Evolutionary conservation across 1,140 invertebrate species (phyloP).

Genomic region (Chrysomallon squamiferum): DNA sequence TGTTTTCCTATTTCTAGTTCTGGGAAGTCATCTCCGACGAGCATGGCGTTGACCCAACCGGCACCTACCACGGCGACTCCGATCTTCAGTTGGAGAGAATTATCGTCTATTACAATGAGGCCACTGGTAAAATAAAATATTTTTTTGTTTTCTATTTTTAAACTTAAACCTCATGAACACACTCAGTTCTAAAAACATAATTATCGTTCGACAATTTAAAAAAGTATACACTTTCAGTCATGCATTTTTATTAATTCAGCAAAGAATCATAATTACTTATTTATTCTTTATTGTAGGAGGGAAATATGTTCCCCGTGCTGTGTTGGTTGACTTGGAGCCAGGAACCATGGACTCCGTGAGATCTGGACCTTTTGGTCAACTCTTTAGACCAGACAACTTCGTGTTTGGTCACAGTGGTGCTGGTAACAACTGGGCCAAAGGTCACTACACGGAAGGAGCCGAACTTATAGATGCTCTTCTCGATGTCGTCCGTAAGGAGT

Average conservation of each 20-base stretch:
- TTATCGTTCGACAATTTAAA: too few species aligned
- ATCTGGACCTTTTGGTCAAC: conserved; percentile 68
- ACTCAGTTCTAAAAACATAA: too few species aligned
- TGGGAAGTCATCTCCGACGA: too few species aligned
- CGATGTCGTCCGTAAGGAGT: conserved; percentile 84
- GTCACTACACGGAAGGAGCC: conserved; percentile 93
- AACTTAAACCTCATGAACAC: too few species aligned
- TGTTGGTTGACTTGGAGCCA: conserved; percentile 89
- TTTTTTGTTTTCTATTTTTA: too few species aligned
- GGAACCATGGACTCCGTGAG: conserved; percentile 93
- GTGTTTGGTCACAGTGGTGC: conserved; percentile 68
- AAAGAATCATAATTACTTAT: too few species aligned
- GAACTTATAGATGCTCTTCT: conserved; percentile 84
- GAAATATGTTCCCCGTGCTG: conserved; percentile 67
- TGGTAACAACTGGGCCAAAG: conserved; percentile 91
- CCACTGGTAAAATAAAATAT: not conserved
- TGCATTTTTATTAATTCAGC: too few species aligned
- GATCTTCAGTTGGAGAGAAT: conserved; percentile 32
- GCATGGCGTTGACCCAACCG: conserved; percentile 61
- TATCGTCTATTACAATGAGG: conserved; percentile 20
- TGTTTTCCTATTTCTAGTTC: too few species aligned
- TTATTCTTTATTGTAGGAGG: not conserved
- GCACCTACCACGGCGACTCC: conserved; percentile 65
- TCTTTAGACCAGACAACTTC: conserved; percentile 82
- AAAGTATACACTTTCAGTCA: too few species aligned